Percentiles rank a stretch among this genome's conserved stretches.
phyloP scores from a whole-genome alignment of 1,140 invertebrate species.

The Pachypeltis micranthus region DNA sequence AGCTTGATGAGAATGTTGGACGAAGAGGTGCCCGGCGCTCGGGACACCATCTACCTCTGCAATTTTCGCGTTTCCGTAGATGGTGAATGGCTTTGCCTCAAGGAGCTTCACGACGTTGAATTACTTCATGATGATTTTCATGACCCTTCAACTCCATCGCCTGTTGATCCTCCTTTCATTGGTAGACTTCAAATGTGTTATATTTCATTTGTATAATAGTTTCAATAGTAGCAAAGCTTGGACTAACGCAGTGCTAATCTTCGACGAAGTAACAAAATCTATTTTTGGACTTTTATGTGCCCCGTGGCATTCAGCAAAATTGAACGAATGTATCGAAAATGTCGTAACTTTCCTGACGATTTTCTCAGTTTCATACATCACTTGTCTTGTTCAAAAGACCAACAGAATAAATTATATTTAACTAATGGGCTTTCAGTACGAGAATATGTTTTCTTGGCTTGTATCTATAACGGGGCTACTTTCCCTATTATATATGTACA shows the following conservation, averaged over 20 bases:
- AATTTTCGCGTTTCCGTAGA: constrained; percentile 95
- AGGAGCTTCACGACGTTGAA: constrained; percentile 85
- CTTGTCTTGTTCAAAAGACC: no score
- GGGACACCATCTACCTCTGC: constrained; percentile 93
- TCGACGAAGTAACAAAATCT: not conserved
- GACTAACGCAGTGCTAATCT: not conserved
- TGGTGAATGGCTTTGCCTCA: constrained; percentile 93
- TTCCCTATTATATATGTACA: no score
- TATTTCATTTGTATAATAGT: not conserved
- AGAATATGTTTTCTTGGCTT: no score
- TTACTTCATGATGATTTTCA: constrained; percentile 43
- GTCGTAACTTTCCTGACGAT: no score
- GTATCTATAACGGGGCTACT: no score
- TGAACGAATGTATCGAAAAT: no score
- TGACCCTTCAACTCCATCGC: constrained; percentile 37
- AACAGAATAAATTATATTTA: no score
- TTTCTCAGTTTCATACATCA: no score
- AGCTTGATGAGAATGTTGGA: constrained; percentile 26
- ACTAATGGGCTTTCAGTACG: no score
- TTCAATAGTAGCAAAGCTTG: not conserved
- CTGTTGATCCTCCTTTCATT: constrained; percentile 29
- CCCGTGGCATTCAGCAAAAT: no score
- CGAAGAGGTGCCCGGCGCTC: constrained; percentile 59
- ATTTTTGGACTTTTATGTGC: no score
- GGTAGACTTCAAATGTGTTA: constrained; percentile 29